Evolutionary conservation across 1,140 invertebrate genomes (phyloP).

Genomic region (Drosophila seguyi): DNA sequence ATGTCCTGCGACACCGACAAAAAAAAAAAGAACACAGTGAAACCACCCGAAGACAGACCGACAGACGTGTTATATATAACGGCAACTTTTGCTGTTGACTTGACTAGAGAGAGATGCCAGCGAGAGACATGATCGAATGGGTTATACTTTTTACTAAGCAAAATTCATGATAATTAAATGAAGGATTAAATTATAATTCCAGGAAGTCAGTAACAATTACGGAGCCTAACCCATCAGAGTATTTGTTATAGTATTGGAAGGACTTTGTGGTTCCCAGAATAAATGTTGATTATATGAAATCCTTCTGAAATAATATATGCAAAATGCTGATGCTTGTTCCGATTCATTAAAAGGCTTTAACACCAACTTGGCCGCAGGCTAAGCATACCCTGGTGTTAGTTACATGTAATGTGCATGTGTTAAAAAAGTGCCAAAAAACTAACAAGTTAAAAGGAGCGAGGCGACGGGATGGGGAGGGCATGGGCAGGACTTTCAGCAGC

Average conservation of each 20-base stretch:
- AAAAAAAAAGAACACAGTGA: conserved; percentile 36
- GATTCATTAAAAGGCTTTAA: too few relatives aligned
- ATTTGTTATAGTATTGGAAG: too few relatives aligned
- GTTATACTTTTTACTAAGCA: not conserved
- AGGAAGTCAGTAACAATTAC: not conserved
- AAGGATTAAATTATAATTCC: too few relatives aligned
- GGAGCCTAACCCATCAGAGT: not conserved
- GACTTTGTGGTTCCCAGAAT: too few relatives aligned
- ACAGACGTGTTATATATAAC: conserved; percentile 62
- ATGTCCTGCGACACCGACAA: conserved; percentile 71
- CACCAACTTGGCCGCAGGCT: not conserved
- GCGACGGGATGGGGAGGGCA: not conserved
- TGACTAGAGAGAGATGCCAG: conserved; percentile 22
- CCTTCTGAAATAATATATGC: too few relatives aligned
- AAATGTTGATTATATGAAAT: not conserved
- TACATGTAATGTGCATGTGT: conserved; percentile 36
- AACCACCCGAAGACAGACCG: conserved; percentile 43
- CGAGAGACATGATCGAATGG: conserved; percentile 1
- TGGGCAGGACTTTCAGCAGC: conserved; percentile 13
- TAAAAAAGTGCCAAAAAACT: conserved; percentile 68
- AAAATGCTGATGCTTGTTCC: not conserved
- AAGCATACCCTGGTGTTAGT: conserved; percentile 11
- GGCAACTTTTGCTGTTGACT: conserved; percentile 78
- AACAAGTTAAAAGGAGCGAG: conserved; percentile 44
- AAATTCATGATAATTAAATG: not conserved